These are phyloP conservation scores for Aegithalos caudatus DNA, from an alignment of 2,113 vertebrate species.

Conservation along the genomic window DNA sequence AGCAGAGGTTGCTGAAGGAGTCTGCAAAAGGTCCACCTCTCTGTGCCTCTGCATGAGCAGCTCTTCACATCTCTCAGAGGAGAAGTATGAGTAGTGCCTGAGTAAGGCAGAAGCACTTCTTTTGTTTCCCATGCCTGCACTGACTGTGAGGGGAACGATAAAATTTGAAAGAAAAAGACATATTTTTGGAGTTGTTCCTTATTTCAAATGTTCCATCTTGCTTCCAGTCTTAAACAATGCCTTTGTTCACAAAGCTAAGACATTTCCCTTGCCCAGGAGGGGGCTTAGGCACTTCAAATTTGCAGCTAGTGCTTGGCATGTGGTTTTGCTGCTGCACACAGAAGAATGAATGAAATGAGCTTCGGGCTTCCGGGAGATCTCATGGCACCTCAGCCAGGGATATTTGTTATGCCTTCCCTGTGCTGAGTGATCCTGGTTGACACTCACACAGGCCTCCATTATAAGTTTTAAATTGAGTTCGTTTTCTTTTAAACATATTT, in stretches of 20 bases:
- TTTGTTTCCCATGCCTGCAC: neutral
- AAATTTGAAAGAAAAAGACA: neutral
- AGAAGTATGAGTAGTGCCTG: neutral
- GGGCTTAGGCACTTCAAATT: neutral
- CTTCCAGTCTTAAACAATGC: neutral
- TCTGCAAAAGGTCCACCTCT: neutral
- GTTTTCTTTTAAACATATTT: neutral
- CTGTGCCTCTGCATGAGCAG: neutral
- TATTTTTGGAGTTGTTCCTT: neutral
- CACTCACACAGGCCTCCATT: neutral
- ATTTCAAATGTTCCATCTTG: neutral
- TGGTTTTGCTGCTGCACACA: neutral
- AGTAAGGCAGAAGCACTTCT: neutral
- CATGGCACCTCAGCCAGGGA: neutral
- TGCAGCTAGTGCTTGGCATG: neutral
- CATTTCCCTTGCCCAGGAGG: neutral
- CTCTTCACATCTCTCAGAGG: neutral
- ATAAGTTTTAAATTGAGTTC: neutral
- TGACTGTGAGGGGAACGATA: neutral
- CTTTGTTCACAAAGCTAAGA: neutral
- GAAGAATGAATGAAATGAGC: neutral
- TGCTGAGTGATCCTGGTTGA: neutral
- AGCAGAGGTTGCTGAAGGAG: neutral
- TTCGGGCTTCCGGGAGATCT: neutral
- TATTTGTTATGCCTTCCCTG: neutral